phyloP scores from a whole-genome alignment of 2,113 vertebrate genomes.

The Ptilonorhynchus violaceus region DNA sequence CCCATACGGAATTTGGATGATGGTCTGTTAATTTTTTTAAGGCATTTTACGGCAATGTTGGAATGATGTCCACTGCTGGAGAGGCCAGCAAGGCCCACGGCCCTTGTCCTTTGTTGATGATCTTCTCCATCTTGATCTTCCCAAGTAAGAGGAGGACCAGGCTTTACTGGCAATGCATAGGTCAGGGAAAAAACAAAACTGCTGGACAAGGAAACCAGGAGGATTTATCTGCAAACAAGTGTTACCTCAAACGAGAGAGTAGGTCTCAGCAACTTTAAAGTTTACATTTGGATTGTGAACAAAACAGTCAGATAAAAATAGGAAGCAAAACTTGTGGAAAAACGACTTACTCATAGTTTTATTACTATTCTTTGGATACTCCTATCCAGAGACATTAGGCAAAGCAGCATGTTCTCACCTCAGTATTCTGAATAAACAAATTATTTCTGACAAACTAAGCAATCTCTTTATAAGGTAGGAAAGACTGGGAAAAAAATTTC shows the following conservation, averaged over 20 bases:
- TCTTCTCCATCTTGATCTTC: not conserved
- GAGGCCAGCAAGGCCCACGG: not conserved
- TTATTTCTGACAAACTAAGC: not conserved
- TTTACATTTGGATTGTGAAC: not conserved
- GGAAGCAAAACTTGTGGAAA: not conserved
- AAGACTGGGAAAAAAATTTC: not conserved
- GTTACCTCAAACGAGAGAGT: not conserved
- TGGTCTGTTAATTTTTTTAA: not conserved
- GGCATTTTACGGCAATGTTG: accelerated
- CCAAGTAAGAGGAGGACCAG: not conserved
- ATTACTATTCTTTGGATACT: not conserved
- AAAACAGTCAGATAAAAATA: not conserved
- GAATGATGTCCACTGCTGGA: not conserved
- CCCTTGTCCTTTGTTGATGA: not conserved
- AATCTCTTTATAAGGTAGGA: not conserved
- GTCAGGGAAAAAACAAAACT: not conserved
- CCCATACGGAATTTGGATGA: not conserved
- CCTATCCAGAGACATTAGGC: not conserved
- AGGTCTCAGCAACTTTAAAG: not conserved
- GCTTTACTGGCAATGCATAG: not conserved
- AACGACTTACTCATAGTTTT: not conserved
- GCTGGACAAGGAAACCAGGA: not conserved
- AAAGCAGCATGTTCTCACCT: not conserved
- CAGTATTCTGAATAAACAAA: not conserved
- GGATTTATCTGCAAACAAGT: not conserved